A percentile compares a stretch with the other conserved stretches of the same genome.
Conservation (phyloP, 2,888 invertebrate species). For the Onchidella celtica region DNA sequence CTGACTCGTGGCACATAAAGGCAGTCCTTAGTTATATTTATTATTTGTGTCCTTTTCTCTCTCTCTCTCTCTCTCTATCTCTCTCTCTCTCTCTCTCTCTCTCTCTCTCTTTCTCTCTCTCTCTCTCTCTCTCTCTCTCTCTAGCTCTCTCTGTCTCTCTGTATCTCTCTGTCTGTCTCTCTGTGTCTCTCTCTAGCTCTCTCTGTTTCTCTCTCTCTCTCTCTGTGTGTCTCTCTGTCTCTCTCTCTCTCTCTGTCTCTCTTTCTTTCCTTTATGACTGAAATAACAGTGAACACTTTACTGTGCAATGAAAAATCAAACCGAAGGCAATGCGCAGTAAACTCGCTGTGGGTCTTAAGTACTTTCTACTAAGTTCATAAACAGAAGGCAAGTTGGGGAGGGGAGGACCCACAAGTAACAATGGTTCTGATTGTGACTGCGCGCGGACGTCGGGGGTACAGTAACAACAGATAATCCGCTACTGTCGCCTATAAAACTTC, state of each 20-base stretch:
- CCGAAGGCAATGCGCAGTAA: background rate
- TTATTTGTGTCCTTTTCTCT: conserved; percentile 9
- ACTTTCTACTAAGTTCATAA: too few relatives aligned
- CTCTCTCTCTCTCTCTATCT: conserved; percentile 8
- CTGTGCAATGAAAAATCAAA: background rate
- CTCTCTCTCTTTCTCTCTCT: background rate
- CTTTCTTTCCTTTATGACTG: background rate
- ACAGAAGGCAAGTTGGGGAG: background rate
- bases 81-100: background rate
- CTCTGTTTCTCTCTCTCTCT: background rate
- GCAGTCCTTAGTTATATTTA: too few relatives aligned
- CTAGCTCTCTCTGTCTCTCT: background rate
- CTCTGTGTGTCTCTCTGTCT: background rate
- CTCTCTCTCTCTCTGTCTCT: conserved; percentile 4
- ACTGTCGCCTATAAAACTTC: too few relatives aligned
- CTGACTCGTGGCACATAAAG: too few relatives aligned
- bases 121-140: background rate
- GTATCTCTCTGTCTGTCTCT: background rate
- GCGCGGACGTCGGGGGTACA: too few relatives aligned
- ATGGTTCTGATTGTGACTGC: too few relatives aligned
- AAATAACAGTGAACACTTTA: background rate
- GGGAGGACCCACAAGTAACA: too few relatives aligned
- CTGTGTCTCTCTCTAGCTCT: background rate
- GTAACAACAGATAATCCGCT: too few relatives aligned
- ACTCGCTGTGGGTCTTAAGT: too few relatives aligned